Percentiles rank a stretch among this genome's conserved stretches.
Conservation (phyloP, 2,888 invertebrate genomes). For the Diplolepis rosae region DNA sequence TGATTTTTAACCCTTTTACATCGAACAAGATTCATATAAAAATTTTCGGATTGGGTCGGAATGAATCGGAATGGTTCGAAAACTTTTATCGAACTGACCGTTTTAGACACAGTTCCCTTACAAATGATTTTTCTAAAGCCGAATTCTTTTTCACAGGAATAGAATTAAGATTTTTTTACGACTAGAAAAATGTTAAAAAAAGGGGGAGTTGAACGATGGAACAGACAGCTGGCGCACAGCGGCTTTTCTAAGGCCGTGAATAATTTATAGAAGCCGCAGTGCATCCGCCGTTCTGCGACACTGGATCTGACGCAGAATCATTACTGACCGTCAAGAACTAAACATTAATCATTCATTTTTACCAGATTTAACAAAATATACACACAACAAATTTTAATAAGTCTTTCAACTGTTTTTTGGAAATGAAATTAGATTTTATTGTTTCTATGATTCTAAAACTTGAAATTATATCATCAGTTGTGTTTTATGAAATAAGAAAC, state of each 20-base stretch:
- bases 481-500: no score
- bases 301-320: conserved; percentile 59
- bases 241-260: conserved; percentile 52
- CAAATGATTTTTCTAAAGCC: background rate
- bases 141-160: no score
- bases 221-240: conserved; percentile 18
- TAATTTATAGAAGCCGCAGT: conserved; percentile 66
- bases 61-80: no score
- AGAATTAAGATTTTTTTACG: background rate
- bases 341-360: background rate
- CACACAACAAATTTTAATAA: conserved; percentile 18
- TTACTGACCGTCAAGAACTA: conserved; percentile 48
- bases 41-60: background rate
- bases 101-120: no score
- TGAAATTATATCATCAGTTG: no score
- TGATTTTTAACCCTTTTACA: no score
- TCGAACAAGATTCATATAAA: background rate
- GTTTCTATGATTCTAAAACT: no score
- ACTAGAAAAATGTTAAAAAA: background rate
- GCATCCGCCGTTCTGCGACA: conserved; percentile 60
- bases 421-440: background rate
- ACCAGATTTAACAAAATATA: background rate
- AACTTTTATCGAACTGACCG: no score
- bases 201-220: background rate
- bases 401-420: background rate